Percentiles rank a stretch among this genome's conserved stretches.
phyloP scores from a whole-genome alignment of 2,113 vertebrate genomes.

The Thomomys bottae region DNA sequence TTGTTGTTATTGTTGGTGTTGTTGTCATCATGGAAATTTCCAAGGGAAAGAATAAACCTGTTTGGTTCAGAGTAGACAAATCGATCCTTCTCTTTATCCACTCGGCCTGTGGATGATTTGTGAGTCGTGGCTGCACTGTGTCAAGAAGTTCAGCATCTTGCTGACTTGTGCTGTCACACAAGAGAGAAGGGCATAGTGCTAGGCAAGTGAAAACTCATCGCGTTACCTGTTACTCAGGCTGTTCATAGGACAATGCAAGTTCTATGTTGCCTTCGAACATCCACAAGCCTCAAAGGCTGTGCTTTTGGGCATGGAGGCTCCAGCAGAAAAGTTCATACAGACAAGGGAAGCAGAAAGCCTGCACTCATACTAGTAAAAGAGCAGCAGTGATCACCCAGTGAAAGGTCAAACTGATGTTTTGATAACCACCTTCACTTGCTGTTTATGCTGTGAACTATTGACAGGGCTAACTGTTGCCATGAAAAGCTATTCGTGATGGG shows the following conservation, averaged over 20 bases:
- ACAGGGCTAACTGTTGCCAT: neutral
- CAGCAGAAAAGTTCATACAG: neutral
- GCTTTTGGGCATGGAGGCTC: neutral
- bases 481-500: conserved; percentile 17
- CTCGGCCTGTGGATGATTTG: neutral
- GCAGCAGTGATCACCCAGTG: conserved; percentile 15
- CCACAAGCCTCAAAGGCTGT: neutral
- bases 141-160: neutral
- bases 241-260: neutral
- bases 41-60: conserved; percentile 14
- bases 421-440: neutral
- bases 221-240: neutral
- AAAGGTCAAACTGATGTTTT: conserved; percentile 64
- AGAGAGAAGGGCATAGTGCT: neutral
- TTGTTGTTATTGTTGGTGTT: too few relatives aligned
- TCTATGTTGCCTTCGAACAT: neutral
- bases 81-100: neutral
- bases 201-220: neutral
- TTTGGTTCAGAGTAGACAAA: conserved; percentile 52
- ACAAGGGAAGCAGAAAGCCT: neutral
- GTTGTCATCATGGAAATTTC: conserved; percentile 58
- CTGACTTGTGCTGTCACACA: neutral
- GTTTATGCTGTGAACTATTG: conserved; percentile 47
- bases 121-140: neutral
- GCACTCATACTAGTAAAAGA: conserved; percentile 25